Percentiles rank a stretch among this genome's conserved stretches.
Evolutionary conservation across 2,888 invertebrate genomes (phyloP).

Genomic region (Tipula unca): DNA sequence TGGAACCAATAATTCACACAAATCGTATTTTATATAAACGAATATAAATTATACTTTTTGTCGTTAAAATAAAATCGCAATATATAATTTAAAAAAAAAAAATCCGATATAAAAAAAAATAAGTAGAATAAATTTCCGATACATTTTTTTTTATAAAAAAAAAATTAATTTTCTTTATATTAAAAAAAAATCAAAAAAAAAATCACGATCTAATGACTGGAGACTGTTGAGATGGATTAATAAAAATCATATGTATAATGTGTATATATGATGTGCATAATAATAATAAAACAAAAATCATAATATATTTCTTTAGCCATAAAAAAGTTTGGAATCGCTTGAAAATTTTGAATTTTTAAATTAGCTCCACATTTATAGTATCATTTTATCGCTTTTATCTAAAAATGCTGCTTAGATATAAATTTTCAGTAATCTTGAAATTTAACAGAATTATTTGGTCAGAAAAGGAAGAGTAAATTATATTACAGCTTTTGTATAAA

Average conservation of each 20-base stretch:
- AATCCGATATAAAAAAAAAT: background rate
- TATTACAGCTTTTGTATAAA: too few species aligned
- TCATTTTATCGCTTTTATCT: too few species aligned
- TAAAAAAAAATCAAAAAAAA: background rate
- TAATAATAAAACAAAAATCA: conserved; percentile 2
- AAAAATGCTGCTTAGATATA: too few species aligned
- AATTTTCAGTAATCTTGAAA: too few species aligned
- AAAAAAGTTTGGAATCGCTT: background rate
- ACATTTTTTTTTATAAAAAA: background rate
- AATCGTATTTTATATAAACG: conserved; percentile 17
- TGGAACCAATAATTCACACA: conserved; percentile 61
- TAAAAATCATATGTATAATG: conserved; percentile 17
- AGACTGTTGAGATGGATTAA: conserved; percentile 22
- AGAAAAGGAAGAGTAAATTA: too few species aligned
- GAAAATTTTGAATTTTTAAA: background rate
- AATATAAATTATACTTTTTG: conserved; percentile 9
- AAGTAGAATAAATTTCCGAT: background rate
- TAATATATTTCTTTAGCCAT: background rate
- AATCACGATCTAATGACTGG: conserved; percentile 25
- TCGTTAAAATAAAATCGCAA: conserved; percentile 15
- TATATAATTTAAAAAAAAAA: background rate
- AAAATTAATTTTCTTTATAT: background rate
- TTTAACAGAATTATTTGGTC: too few species aligned
- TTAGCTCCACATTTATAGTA: too few species aligned
- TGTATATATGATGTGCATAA: conserved; percentile 18